A percentile compares a stretch with the other conserved stretches of the same genome.
Evolutionary conservation across 2,797 vertebrate genomes (phyloP).

Genomic region (Carduelis carduelis): DNA sequence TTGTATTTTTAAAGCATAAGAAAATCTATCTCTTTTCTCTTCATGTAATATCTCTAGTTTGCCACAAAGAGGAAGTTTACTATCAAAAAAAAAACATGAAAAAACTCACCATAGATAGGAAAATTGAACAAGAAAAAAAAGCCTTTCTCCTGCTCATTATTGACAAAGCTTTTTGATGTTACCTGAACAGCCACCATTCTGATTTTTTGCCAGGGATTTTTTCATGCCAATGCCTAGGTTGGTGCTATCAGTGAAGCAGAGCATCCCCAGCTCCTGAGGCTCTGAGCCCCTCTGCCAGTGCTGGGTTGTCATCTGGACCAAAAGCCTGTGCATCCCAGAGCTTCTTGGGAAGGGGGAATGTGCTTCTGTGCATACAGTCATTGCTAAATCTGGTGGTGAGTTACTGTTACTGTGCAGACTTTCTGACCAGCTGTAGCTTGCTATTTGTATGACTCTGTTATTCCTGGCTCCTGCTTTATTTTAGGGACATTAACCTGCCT

Average conservation of each 20-base stretch:
- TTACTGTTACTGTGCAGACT: not conserved
- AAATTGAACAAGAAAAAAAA: not conserved
- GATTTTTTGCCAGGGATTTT: not conserved
- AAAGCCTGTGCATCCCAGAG: not conserved
- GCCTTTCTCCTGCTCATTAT: not conserved
- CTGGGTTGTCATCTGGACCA: not conserved
- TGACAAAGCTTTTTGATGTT: not conserved
- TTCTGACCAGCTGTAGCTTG: not conserved
- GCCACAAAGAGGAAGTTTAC: not conserved
- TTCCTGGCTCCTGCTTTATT: conserved; percentile 29
- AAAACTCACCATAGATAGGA: not conserved
- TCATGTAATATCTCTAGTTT: not conserved
- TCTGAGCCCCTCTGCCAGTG: not conserved
- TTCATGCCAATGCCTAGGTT: not conserved
- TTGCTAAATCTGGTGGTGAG: not conserved
- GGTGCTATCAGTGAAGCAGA: not conserved
- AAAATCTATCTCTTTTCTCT: not conserved
- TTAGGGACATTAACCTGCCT: conserved; percentile 46
- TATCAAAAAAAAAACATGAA: not conserved
- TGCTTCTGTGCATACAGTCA: not conserved
- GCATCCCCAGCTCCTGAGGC: not conserved
- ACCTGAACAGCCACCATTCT: not conserved
- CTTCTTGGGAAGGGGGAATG: not conserved
- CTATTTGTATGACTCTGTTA: conserved; percentile 14
- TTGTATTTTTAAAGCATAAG: not conserved